A percentile compares a stretch with the other conserved stretches of the same genome.
Conservation (phyloP, 2,113 vertebrate genomes). For the Myiozetetes cayanensis region DNA sequence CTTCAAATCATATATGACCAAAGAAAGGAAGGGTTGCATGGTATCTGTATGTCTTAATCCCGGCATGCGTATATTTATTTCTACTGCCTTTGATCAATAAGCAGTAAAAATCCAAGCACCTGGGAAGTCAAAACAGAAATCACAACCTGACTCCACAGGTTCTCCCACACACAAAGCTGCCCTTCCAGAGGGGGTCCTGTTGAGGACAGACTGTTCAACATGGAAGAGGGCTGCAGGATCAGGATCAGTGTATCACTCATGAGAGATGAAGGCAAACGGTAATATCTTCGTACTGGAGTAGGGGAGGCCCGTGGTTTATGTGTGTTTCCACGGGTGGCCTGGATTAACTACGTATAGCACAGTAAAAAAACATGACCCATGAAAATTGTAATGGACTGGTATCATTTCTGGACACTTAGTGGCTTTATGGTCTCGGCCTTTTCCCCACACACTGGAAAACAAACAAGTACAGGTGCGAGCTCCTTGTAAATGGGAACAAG, state of each 20-base stretch:
- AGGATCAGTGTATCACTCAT: neutral
- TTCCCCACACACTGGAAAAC: neutral
- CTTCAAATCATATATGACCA: neutral
- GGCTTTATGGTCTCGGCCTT: neutral
- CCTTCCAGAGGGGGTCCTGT: neutral
- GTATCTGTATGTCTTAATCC: neutral
- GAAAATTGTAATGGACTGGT: neutral
- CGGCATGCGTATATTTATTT: neutral
- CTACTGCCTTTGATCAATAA: neutral
- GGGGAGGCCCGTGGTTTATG: neutral
- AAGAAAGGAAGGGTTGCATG: neutral
- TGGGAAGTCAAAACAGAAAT: neutral
- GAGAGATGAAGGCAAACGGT: neutral
- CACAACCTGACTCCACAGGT: neutral
- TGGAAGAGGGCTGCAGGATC: neutral
- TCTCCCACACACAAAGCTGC: neutral
- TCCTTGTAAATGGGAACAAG: neutral
- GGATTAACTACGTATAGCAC: neutral
- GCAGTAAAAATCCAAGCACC: neutral
- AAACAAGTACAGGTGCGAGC: neutral
- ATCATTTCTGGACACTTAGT: neutral
- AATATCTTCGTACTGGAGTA: neutral
- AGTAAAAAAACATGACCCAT: constrained; percentile 1
- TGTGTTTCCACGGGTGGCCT: neutral
- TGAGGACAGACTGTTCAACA: neutral